Base-by-base conservation (phyloP, 2,888 invertebrate genomes). In the Lasioglossum zephyrum region DNA sequence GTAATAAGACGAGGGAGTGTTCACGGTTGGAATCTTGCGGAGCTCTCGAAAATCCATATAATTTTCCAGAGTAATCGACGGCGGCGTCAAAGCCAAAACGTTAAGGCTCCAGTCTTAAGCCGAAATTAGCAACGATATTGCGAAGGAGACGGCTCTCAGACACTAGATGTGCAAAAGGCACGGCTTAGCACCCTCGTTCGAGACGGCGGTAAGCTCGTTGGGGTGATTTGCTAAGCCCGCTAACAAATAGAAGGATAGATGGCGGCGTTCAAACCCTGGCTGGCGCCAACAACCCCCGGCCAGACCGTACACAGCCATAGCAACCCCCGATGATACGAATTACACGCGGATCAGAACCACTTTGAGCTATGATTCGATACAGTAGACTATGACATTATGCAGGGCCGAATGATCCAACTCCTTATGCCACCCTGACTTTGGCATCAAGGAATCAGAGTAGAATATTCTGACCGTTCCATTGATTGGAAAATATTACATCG, bases 191-290 rank as follows among this genome's bases (percentile, higher is more conserved):
- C 93, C 94, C 94, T 91, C 91, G 91, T 88, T 89, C 90, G 84
- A 92, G 93, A 93, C 92, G 92, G 89, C 92, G 92, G 92, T 94
- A 94, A 94, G 94, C 94, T 93, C 94, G 94, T 93, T 92, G 93
- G 94, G 94, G 93, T 94, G 95, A 94, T 95, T 95, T 94, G 95
- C 94, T 95, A 95, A 95, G 94, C 95, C 92, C 93, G 94, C 94
- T 94, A 94, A 94, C 95, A 95, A 95, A 95, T 95, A 94, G 94
- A 94, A 94, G 94, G 95, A 95, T 95, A 94, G 94, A 95, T 94
- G 94, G 94, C 94, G 93, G 92, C 92, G 93, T 92, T 93, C 92
- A 90, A 91, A 88, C 92, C 93, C 92, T 91, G 88, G 85, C 80
- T 73, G 73, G 49, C 76, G 60, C 79, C 89, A 73, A 74, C 72